These are phyloP conservation scores for Pteropus alecto DNA, from an alignment of 2,113 vertebrate species.

Conservation along the genomic window DNA sequence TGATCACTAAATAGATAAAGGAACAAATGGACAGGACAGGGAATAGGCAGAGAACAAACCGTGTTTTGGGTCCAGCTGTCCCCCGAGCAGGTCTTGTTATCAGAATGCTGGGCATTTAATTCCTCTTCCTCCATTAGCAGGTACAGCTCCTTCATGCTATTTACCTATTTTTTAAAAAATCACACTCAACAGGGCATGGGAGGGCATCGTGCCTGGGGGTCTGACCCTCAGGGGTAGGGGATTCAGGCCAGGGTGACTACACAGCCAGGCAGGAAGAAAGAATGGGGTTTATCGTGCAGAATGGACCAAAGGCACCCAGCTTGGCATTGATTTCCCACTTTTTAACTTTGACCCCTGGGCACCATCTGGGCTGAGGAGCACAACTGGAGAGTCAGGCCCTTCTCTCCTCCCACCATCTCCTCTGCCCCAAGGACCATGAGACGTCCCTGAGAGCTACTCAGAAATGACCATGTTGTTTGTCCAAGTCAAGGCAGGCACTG, in stretches of 20 bases:
- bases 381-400: background rate
- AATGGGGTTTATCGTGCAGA: background rate
- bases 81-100: constrained; percentile 86
- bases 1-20: background rate
- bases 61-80: constrained; percentile 88
- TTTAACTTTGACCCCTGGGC: background rate
- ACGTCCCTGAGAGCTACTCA: background rate
- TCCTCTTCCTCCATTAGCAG: constrained; percentile 94
- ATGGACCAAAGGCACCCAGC: background rate
- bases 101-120: constrained; percentile 86
- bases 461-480: background rate
- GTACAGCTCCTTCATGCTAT: constrained; percentile 95
- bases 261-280: background rate
- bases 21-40: background rate
- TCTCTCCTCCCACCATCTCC: background rate
- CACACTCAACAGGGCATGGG: background rate
- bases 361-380: background rate
- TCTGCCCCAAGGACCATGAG: background rate
- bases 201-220: background rate
- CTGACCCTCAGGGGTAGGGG: background rate
- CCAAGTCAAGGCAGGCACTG: background rate
- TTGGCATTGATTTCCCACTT: background rate
- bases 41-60: constrained; percentile 50
- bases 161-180: constrained; percentile 85
- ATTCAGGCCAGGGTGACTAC: background rate